Evolutionary conservation across 1,140 invertebrate species (phyloP), one percentile per base, ranked within the genome.

Genomic region (Orius insidiosus): DNA sequence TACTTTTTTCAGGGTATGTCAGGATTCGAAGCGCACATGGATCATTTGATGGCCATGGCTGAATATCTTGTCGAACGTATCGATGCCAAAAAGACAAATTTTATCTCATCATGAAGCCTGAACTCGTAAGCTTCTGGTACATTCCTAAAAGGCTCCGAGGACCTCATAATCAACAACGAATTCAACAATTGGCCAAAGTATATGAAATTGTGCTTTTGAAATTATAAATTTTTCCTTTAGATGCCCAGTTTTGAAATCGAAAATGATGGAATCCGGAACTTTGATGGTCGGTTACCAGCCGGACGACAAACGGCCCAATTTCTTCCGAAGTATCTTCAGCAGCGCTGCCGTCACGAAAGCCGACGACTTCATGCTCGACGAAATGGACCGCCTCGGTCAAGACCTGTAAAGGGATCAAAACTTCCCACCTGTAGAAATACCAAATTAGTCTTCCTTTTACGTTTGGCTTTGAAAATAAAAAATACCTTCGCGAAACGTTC

Each of bases 281-380:
- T 63, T 96, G 24, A 98, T 99, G 93, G 84, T 98, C 3, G 87
- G 90, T 38, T 98, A 98, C 64, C 93, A 98, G 63, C 94, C 94
- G 0, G 78, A 92, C 52, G 87, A 90, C 56, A 71, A 83, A 37
- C 71, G 79, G 54, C 92, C 90, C 30, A 98, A 98, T 66, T 98
- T 98, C 76, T 99, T 98, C 76, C 75, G 95, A 34, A 96, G 90
- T 64, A 96, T 98, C 57, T 89, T 98, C 54, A 96, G 90, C 1
- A 96, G 92, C 54, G 82, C 86, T 24, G 86, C 85, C 4, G 82
- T 94, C 38, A 83, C 75, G 33, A 78, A 89, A 65, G 64, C 68
- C 5, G 92, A 97, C 58, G 90, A 96, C 64, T 97, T 93, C 61
- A 71, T 97, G 47, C 64, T 97, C 6, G 66, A 78, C 15, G 90